Percentiles rank a stretch among this genome's conserved stretches.
These are phyloP conservation scores for Cryptocheilus praepositus DNA, from an alignment of 2,888 invertebrate genomes.

Conservation along the genomic window DNA sequence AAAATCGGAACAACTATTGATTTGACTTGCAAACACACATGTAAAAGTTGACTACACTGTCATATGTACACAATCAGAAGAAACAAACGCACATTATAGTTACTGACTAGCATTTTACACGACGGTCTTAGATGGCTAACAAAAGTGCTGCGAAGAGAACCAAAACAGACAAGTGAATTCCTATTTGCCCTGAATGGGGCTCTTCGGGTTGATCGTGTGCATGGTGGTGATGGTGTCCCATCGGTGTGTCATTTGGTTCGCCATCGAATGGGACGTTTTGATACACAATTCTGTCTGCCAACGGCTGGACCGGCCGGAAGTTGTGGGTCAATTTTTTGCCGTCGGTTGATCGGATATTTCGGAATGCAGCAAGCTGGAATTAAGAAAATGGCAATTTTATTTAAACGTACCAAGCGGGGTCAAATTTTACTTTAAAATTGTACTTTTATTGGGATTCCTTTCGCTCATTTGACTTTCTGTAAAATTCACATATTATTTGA, in stretches of 20 bases:
- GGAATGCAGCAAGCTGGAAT: slow-evolving; percentile 84
- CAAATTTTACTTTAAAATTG: too few relatives aligned
- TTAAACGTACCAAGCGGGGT: too few relatives aligned
- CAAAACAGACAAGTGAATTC: background rate
- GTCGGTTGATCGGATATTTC: slow-evolving; percentile 80
- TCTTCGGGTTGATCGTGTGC: background rate
- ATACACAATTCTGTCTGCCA: slow-evolving; percentile 82
- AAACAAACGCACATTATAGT: slow-evolving; percentile 1
- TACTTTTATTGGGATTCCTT: too few relatives aligned
- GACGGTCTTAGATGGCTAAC: background rate
- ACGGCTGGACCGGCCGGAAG: slow-evolving; percentile 87
- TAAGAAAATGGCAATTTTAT: too few relatives aligned
- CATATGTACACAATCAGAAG: too few relatives aligned
- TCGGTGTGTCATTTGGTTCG: background rate
- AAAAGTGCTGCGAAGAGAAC: slow-evolving; percentile 2
- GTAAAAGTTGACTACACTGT: too few relatives aligned
- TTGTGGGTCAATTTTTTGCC: slow-evolving; percentile 84
- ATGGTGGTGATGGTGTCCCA: background rate
- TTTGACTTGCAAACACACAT: too few relatives aligned
- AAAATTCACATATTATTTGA: too few relatives aligned
- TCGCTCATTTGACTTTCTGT: too few relatives aligned
- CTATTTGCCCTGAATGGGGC: background rate
- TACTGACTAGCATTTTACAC: slow-evolving; percentile 31
- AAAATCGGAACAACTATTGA: too few relatives aligned
- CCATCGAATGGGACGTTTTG: slow-evolving; percentile 76